A percentile compares a stretch with the other conserved stretches of the same genome.
These are phyloP conservation scores for Cheilosia urbana DNA, from an alignment of 2,888 invertebrate species.

Conservation along the genomic window DNA sequence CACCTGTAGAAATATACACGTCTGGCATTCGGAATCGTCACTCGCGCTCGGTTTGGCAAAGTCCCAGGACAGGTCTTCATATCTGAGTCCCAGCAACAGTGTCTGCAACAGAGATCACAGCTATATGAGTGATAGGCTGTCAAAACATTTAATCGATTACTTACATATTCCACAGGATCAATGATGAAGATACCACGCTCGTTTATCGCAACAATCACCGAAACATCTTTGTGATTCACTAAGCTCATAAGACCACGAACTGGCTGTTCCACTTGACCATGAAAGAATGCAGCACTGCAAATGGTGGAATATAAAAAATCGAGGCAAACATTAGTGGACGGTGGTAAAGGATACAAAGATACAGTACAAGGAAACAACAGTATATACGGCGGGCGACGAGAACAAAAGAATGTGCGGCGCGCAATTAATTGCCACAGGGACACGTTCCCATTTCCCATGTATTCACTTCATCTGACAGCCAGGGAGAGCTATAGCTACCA, in stretches of 20 bases:
- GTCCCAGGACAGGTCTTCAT: conserved; percentile 96
- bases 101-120: conserved; percentile 85
- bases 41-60: conserved; percentile 93
- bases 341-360: conserved; percentile 24
- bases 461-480: conserved; percentile 67
- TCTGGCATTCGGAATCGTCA: conserved; percentile 93
- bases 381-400: background rate
- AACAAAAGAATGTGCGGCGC: conserved; percentile 61
- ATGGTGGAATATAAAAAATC: conserved; percentile 25
- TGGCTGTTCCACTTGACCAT: conserved; percentile 97
- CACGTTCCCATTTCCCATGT: conserved; percentile 66
- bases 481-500: background rate
- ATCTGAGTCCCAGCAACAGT: conserved; percentile 92
- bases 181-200: conserved; percentile 93
- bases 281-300: conserved; percentile 94
- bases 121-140: background rate
- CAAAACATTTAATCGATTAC: conserved; percentile 80
- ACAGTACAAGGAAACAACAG: conserved; percentile 30
- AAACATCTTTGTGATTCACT: conserved; percentile 93
- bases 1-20: conserved; percentile 94
- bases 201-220: conserved; percentile 95
- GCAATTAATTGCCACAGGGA: conserved; percentile 70
- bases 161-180: conserved; percentile 92
- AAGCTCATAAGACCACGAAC: conserved; percentile 93
- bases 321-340: conserved; percentile 35